Evolutionary conservation across 2,113 vertebrate species (phyloP), one percentile per base, ranked within the genome.

Genomic region (Tylochromis polylepis): DNA sequence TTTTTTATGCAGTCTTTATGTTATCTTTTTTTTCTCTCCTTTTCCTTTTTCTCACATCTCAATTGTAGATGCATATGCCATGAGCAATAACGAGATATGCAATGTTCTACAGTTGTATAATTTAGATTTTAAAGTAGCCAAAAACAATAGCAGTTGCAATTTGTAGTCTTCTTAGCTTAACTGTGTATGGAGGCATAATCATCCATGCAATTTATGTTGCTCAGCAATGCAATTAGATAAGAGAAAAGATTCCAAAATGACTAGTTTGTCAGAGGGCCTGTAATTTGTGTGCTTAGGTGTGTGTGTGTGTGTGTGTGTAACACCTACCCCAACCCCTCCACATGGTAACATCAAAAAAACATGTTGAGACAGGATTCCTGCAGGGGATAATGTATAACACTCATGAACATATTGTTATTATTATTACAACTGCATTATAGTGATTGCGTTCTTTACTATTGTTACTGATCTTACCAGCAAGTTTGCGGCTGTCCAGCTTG

Each of bases 271-370:
- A 84, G 82, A 43, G 20, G 20, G 24, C 29, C 22, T 84, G 58
- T 77, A 31, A 51, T 84, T 60, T 83, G 80, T 80, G 70, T 60
- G 78, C 24, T 78, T 31, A 60, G 14, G 62, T 75, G 29, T 72
- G 36, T 80, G 41, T 12, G 36, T 80, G 41, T 12, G 38, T 49
- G 46, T 46, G 49, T 22, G 78, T 78, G 83, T 78, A 16, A 27
- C 67, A 96, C 98, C 98, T 93, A 99, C 98, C 97, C 98, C 98
- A 60, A 98, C 95, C 49, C 98, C 98, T 87, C 98, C 98, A 20
- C 98, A 99, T 67, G 98, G 98, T 88, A 99, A 93, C 97, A 97
- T 97, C 87, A 98, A 96, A 65, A 98, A 98, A 91, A 96, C 96
- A 91, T 96, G 91, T 94, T 98, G 97, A 3, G 97, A 96, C 90